Percentiles rank a stretch among this genome's conserved stretches.
Evolutionary conservation across 2,797 vertebrate species (phyloP).

Genomic region (Malacoctenus gilli): DNA sequence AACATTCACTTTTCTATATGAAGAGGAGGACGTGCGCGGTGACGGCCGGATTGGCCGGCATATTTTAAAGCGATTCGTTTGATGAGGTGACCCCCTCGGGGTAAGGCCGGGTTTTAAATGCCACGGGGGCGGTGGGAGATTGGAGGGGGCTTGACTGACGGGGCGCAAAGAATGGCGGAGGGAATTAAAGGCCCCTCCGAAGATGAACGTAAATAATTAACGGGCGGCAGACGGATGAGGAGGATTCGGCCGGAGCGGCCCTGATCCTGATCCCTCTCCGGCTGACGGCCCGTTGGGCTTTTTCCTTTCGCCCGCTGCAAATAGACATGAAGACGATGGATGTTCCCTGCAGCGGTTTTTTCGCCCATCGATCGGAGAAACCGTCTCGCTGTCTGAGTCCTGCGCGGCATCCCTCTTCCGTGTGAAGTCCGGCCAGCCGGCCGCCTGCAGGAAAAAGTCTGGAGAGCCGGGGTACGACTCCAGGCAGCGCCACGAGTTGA

Average conservation of each 20-base stretch:
- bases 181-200: conserved; percentile 50
- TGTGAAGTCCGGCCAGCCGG: conserved; percentile 64
- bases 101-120: conserved; percentile 35
- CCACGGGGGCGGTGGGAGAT: conserved; percentile 31
- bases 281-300: conserved; percentile 50
- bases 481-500: conserved; percentile 26
- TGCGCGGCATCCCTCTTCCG: conserved; percentile 62
- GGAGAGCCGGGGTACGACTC: conserved; percentile 40
- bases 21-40: conserved; percentile 23
- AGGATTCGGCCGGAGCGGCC: conserved; percentile 37
- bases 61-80: conserved; percentile 64
- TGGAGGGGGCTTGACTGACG: conserved; percentile 42
- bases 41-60: conserved; percentile 37
- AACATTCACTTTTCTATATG: conserved; percentile 69
- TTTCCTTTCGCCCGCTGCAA: conserved; percentile 38
- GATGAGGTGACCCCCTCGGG: conserved; percentile 56
- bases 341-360: conserved; percentile 71
- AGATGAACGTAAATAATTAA: conserved; percentile 72
- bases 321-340: conserved; percentile 69
- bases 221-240: conserved; percentile 42
- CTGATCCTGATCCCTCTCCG: conserved; percentile 35
- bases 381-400: conserved; percentile 68
- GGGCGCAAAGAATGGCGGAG: conserved; percentile 21
- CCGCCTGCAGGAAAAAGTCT: conserved; percentile 53
- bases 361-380: conserved; percentile 72